These are phyloP conservation scores for Hippocampus zosterae DNA, from an alignment of 2,113 vertebrate genomes.

Conservation along the genomic window DNA sequence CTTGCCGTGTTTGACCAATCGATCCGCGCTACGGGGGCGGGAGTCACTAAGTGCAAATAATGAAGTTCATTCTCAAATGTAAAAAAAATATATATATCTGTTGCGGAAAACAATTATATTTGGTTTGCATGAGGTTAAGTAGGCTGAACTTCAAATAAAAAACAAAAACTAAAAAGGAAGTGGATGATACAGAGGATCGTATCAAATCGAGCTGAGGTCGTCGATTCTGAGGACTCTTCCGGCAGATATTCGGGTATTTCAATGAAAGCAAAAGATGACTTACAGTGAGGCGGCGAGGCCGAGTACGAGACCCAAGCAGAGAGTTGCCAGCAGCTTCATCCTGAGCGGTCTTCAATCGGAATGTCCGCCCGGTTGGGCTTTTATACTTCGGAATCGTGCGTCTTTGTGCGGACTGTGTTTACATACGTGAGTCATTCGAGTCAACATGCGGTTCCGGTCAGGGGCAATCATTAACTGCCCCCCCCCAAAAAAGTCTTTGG, in stretches of 20 bases:
- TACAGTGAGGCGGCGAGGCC: slow-evolving; percentile 57
- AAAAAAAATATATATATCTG: not conserved
- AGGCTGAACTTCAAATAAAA: not conserved
- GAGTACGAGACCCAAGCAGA: slow-evolving; percentile 46
- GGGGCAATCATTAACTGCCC: not conserved
- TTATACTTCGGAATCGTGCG: not conserved
- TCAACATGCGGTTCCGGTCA: not conserved
- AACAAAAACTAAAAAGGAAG: too few relatives aligned
- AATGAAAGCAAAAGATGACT: not conserved
- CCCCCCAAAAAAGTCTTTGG: not conserved
- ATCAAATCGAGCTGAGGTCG: not conserved
- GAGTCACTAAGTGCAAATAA: not conserved
- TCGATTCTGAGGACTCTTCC: not conserved
- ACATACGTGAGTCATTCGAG: not conserved
- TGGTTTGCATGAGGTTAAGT: not conserved
- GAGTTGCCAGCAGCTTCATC: slow-evolving; percentile 54
- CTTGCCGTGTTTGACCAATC: not conserved
- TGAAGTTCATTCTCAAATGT: not conserved
- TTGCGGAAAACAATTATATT: not conserved
- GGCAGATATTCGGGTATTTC: not conserved
- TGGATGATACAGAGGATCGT: not conserved
- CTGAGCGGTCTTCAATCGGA: slow-evolving; percentile 17
- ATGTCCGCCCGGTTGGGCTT: not conserved
- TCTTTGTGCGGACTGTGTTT: not conserved
- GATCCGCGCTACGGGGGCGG: not conserved